Base-by-base conservation (phyloP, 2,113 vertebrate species). In the Cheilinus undulatus region DNA sequence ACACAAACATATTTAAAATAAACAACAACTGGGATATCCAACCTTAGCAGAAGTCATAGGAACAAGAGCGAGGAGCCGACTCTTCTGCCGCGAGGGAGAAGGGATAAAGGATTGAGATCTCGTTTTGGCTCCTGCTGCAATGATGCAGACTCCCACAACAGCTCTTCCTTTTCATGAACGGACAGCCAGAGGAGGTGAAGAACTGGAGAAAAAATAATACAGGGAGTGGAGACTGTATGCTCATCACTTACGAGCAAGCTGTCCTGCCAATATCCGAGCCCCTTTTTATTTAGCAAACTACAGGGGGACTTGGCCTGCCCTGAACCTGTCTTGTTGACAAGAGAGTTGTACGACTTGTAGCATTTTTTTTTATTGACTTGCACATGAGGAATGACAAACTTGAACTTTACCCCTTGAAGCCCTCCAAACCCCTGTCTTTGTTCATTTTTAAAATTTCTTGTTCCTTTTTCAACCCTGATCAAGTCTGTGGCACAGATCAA, bases 331-430 rank as follows among this genome's bases (percentile, higher is more conserved):
- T 78, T 80, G 77, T 86, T 72, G 83, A 89, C 79, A 85, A 87
- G 69, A 86, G 73, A 66, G 58, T 86, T 75, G 79, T 92, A 92
- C 70, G 62, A 92, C 83, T 92, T 93, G 93, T 94, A 94, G 94
- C 94, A 93, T 92, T 93, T 91, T 91, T 91, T 91, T 90, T 73
- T 88, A 90, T 84, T 89, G 87, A 93, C 91, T 93, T 93, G 91
- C 90, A 94, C 92, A 94, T 84, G 84, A 89, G 84, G 86, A 90
- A 88, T 84, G 86, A 88, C 86, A 92, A 90, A 93, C 91, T 92
- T 90, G 91, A 94, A 92, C 80, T 76, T 58, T 62, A 59, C 52
- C 81, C 75, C 69, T 84, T 54, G 46, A 80, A 74, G 45, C 80
- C 77, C 80, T 74, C 72, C 42, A 74, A 75, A 65, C 64, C 67